Percentiles rank a stretch among this genome's conserved stretches.
phyloP scores from a whole-genome alignment of 2,797 vertebrate species.

The Enoplosus armatus region DNA sequence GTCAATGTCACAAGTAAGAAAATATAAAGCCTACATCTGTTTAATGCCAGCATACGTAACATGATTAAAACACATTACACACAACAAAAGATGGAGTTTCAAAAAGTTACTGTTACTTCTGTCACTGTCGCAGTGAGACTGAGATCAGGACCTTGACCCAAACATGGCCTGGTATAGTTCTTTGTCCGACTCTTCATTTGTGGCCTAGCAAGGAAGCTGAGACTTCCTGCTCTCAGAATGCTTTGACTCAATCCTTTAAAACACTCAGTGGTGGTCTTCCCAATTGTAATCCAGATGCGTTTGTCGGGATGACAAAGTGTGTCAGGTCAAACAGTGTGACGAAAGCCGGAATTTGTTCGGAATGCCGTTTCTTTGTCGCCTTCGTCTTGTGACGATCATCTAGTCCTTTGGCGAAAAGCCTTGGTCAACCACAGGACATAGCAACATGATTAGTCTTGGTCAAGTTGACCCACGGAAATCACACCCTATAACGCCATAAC shows the following conservation, averaged over 20 bases:
- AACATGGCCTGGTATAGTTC: background rate
- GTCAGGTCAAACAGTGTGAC: background rate
- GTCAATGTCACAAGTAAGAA: conserved; percentile 35
- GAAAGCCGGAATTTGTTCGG: background rate
- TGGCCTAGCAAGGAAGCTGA: background rate
- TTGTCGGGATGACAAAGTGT: background rate
- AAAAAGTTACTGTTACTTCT: background rate
- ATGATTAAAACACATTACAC: background rate
- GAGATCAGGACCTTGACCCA: background rate
- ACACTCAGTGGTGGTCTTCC: no score
- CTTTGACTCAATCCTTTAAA: background rate
- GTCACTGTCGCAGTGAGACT: background rate
- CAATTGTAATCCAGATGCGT: no score
- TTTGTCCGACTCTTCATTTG: background rate
- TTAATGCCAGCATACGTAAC: conserved; percentile 17
- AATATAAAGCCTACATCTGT: conserved; percentile 19
- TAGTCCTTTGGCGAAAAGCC: background rate
- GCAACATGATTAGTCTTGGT: background rate
- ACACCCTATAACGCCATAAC: background rate
- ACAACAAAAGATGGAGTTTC: background rate
- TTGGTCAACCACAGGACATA: background rate
- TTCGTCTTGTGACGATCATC: background rate
- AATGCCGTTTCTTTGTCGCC: background rate
- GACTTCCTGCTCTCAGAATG: background rate
- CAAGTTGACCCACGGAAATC: background rate